Base-by-base conservation (phyloP, 1,140 invertebrate species). In the Melipona quadrifasciata region DNA sequence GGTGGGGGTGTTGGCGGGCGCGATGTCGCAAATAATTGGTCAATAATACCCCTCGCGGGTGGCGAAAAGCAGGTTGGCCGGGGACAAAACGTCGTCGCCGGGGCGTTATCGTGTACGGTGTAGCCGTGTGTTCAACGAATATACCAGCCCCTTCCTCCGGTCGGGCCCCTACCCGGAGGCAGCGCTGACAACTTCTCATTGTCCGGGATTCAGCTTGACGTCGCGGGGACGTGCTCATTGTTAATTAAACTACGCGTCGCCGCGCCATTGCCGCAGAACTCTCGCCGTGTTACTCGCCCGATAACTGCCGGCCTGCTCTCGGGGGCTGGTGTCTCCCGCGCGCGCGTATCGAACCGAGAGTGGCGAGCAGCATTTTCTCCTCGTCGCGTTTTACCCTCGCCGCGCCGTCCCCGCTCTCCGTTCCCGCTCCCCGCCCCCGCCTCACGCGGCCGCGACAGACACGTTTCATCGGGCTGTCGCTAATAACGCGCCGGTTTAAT, bases 241-340 rank as follows among this genome's bases (percentile, higher is more conserved):
- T 94, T 94, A 94, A 94, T 94, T 94, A 94, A 94, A 94, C 92
- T 93, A 91, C 91, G 90, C 92, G 87, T 90, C 91, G 91, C 89
- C 91, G 91, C 90, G 87, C 88, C 89, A 90, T 91, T 91, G 93
- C 90, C 90, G 89, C 85, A 89, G 85, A 92, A 90, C 89, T 90
- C 91, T 77, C 74, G 34, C 24, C 84, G 88, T 88, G 82, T 91
- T 87, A 89, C 75, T 73, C 74, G 74, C 74, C 83, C 87, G 89
- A 92, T 91, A 92, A 91, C 81, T 85, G 80, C 24, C 1, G 51
- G 39, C 31, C 67, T 57, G 67, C 64, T 47, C 39, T 47, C 39
- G 8, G 39, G 6, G 74, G 31, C 27, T 64, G 39, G 8, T 47
- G 74, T 27, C 57, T 76, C 14, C 27, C 53, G 21, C 65, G 55